Evolutionary conservation across 2,797 vertebrate genomes (phyloP).

Genomic region (Eulemur rubriventer): DNA sequence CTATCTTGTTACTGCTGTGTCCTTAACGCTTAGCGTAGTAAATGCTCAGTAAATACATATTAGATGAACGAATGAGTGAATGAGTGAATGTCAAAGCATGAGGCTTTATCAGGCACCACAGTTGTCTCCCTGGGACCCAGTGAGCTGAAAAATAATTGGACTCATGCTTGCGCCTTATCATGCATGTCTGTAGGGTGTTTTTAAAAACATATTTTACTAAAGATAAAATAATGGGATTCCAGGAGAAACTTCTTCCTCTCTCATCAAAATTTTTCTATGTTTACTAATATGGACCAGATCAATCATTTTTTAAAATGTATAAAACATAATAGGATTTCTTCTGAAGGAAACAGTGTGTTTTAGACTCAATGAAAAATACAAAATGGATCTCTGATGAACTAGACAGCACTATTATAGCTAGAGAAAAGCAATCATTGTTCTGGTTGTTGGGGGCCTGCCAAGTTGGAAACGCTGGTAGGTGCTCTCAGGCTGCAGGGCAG

Average conservation of each 20-base stretch:
- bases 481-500: slow-evolving; percentile 34
- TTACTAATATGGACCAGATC: background rate
- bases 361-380: slow-evolving; percentile 57
- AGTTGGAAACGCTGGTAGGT: slow-evolving; percentile 37
- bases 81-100: background rate
- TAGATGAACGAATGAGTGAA: background rate
- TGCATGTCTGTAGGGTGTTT: background rate
- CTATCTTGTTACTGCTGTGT: background rate
- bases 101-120: background rate
- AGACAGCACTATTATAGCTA: slow-evolving; percentile 37
- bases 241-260: background rate
- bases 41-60: background rate
- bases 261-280: background rate
- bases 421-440: slow-evolving; percentile 72
- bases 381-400: slow-evolving; percentile 61
- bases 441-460: slow-evolving; percentile 58
- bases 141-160: background rate
- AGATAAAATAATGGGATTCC: slow-evolving; percentile 3
- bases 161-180: background rate
- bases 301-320: background rate
- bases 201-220: background rate
- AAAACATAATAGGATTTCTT: background rate
- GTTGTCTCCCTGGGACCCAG: background rate
- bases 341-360: slow-evolving; percentile 9
- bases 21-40: background rate